These are phyloP conservation scores for Volucella zonaria DNA, from an alignment of 2,888 invertebrate genomes.

Conservation along the genomic window DNA sequence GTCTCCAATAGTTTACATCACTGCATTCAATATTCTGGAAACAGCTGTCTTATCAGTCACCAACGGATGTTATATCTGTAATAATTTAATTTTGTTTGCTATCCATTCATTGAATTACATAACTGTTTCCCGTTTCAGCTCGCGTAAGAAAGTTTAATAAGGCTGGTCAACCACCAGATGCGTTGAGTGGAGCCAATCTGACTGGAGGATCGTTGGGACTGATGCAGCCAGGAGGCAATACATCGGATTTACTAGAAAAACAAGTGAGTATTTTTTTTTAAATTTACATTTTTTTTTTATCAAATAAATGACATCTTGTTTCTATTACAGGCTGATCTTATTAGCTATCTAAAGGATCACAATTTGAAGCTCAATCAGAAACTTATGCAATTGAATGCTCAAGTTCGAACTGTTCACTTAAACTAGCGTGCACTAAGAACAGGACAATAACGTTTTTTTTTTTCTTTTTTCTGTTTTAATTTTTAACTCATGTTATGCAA, in stretches of 20 bases:
- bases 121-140: conserved; percentile 80
- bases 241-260: conserved; percentile 86
- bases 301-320: background rate
- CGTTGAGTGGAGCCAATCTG: conserved; percentile 83
- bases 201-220: conserved; percentile 81
- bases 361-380: conserved; percentile 86
- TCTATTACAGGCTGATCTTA: conserved; percentile 85
- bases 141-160: conserved; percentile 86
- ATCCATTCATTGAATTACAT: conserved; percentile 5
- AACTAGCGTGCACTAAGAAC: conserved; percentile 7
- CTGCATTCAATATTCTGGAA: conserved; percentile 84
- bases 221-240: conserved; percentile 83
- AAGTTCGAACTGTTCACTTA: conserved; percentile 79
- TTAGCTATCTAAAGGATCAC: conserved; percentile 87
- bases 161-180: conserved; percentile 85
- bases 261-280: conserved; percentile 82
- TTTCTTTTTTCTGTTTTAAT: background rate
- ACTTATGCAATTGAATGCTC: conserved; percentile 85
- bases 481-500: background rate
- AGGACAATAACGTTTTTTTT: conserved; percentile 28
- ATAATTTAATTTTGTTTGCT: conserved; percentile 58
- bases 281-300: background rate
- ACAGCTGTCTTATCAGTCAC: conserved; percentile 83
- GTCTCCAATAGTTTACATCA: conserved; percentile 85
- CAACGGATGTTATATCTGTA: conserved; percentile 85